phyloP scores from a whole-genome alignment of 1,140 invertebrate genomes.

The Drosophila mojavensis region DNA sequence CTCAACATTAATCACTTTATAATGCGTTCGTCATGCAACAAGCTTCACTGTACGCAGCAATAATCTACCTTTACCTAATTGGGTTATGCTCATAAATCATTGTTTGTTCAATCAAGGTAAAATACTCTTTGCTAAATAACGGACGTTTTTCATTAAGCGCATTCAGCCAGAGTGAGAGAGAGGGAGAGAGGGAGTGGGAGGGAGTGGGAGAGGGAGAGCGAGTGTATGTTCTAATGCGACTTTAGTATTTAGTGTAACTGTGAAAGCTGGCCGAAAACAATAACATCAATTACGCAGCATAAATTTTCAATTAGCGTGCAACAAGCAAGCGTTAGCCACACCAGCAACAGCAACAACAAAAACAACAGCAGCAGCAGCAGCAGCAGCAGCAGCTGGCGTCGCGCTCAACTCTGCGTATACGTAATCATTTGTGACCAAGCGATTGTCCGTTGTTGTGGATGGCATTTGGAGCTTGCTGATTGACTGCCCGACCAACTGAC shows the following conservation, averaged over 20 bases:
- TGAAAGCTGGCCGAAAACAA: conserved; percentile 18
- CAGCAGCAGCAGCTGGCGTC: neutral
- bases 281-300: conserved; percentile 24
- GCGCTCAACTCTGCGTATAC: conserved; percentile 30
- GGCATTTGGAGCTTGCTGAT: conserved; percentile 26
- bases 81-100: neutral
- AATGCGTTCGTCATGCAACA: neutral
- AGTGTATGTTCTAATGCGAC: neutral
- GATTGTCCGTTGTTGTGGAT: conserved; percentile 14
- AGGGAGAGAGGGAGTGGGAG: neutral
- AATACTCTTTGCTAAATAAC: neutral
- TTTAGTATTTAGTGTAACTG: conserved; percentile 6
- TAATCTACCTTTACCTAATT: neutral
- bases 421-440: conserved; percentile 40
- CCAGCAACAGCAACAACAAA: no score
- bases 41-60: neutral
- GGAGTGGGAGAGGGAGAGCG: neutral
- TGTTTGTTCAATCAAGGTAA: conserved; percentile 1
- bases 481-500: conserved; percentile 41
- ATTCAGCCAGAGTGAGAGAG: neutral
- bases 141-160: conserved; percentile 1
- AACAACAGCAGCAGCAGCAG: neutral
- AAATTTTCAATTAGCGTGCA: conserved; percentile 25
- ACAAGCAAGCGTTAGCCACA: conserved; percentile 1
- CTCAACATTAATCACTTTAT: neutral